These are phyloP conservation scores for Nipponia nippon DNA, from an alignment of 2,113 vertebrate species.

Conservation along the genomic window DNA sequence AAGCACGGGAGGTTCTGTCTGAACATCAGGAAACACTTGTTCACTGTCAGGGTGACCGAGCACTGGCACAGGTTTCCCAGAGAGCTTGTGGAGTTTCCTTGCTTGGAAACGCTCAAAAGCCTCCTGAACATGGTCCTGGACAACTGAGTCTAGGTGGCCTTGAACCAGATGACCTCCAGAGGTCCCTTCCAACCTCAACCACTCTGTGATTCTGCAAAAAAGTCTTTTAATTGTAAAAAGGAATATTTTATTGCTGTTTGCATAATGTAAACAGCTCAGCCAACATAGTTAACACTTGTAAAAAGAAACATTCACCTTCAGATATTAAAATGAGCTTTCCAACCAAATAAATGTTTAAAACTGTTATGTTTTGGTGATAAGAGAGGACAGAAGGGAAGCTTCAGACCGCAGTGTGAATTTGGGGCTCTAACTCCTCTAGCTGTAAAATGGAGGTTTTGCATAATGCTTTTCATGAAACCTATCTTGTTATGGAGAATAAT, in stretches of 20 bases:
- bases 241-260: not conserved
- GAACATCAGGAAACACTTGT: not conserved
- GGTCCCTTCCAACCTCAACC: not conserved
- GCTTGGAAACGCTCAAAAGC: not conserved
- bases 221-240: not conserved
- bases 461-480: not conserved
- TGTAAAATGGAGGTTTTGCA: not conserved
- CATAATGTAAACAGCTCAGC: not conserved
- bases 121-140: fast-evolving
- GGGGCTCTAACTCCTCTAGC: not conserved
- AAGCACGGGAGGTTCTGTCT: not conserved
- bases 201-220: not conserved
- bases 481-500: not conserved
- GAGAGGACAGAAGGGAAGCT: not conserved
- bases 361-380: not conserved
- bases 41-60: not conserved
- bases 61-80: not conserved
- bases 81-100: not conserved
- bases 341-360: not conserved
- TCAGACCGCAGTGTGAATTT: not conserved
- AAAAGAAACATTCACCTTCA: not conserved
- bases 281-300: not conserved
- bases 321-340: not conserved
- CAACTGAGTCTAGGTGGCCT: not conserved
- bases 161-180: not conserved